Conservation (phyloP, 2,888 invertebrate species). For the Drosophila tanythrix region DNA sequence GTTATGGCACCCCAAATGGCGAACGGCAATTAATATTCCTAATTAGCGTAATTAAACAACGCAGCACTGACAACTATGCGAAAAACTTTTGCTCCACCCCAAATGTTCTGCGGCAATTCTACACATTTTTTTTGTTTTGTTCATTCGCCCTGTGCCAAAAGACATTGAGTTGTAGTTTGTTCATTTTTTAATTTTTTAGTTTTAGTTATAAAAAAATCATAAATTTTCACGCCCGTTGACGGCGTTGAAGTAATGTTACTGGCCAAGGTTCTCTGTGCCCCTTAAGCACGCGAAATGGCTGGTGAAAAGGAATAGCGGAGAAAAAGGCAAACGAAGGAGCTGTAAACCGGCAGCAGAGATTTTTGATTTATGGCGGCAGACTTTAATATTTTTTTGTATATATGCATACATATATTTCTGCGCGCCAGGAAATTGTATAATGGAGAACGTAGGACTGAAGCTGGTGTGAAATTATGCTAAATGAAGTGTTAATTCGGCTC, state of each 20-base stretch:
- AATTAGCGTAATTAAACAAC: slow-evolving; percentile 85
- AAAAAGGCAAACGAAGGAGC: slow-evolving; percentile 40
- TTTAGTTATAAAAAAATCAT: slow-evolving; percentile 55
- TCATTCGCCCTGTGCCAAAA: slow-evolving; percentile 24
- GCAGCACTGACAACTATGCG: slow-evolving; percentile 83
- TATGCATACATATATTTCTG: slow-evolving; percentile 5
- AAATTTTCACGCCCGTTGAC: slow-evolving; percentile 73
- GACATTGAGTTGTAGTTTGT: slow-evolving; percentile 44
- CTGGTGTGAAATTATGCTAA: slow-evolving; percentile 65
- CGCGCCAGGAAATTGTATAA: slow-evolving; percentile 30
- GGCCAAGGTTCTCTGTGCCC: slow-evolving; percentile 56
- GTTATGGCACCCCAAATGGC: slow-evolving; percentile 46
- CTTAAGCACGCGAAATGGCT: slow-evolving; percentile 70
- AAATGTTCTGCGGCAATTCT: slow-evolving; percentile 37
- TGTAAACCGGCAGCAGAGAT: slow-evolving; percentile 57
- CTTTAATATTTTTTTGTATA: slow-evolving; percentile 18
- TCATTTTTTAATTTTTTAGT: slow-evolving; percentile 14
- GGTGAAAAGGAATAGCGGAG: slow-evolving; percentile 11
- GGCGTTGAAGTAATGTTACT: slow-evolving; percentile 12
- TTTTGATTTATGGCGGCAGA: slow-evolving; percentile 73
- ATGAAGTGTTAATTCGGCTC: slow-evolving; percentile 74
- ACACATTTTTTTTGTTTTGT: slow-evolving; percentile 21
- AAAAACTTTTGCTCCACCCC: slow-evolving; percentile 71
- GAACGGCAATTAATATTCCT: slow-evolving; percentile 84
- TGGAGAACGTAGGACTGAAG: slow-evolving; percentile 18